Base-by-base conservation (phyloP, 2,888 invertebrate species). In the Keiferia lycopersicella region DNA sequence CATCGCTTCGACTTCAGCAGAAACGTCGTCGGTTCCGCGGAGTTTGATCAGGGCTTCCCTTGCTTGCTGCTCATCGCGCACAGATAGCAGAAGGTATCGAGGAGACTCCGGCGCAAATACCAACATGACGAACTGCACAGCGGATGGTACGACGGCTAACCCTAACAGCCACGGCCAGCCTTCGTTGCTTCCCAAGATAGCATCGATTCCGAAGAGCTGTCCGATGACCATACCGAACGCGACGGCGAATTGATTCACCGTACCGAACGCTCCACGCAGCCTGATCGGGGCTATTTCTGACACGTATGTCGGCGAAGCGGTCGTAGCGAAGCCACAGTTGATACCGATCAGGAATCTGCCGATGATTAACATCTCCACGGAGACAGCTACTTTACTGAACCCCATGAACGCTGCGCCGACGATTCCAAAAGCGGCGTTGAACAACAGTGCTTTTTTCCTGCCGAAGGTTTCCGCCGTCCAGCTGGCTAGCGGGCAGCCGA, bases 401-500 rank as follows among this genome's bases (percentile, higher is more conserved):
- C 93, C 95, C 95, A 95, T 95, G 51, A 95, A 83, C 26, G 89
- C 87, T 12, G 94, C 94, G 38, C 94, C 95, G 14, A 93, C 73
- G 20, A 95, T 89, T 14, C 95, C 95, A 65, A 95, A 88, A 1
- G 92, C 82, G 61, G 94, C 94, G 78, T 95, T 95, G 63, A 94
- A 78, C 66, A 95, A 80, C 65, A 95, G 86, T 6, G 95, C 95
- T 63, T 93, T 92, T 82, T 94, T 95, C 75, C 94, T 92, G 63
- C 96, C 96, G 70, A 94, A 94, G 72, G 91, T 93, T 74, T 96
- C 95, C 34, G 95, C 94, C 69, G 96, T 91, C 90, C 94, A 94
- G 60, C 95, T 96, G n/a, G 95, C 95, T 59, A 94, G 86, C 50
- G 96, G 93, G 63, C 96, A 96, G 26, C 96, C 96, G 50, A 95